A percentile compares a stretch with the other conserved stretches of the same genome.
Conservation (phyloP, 2,797 vertebrate species). For the Euphonia xanthogaster region DNA sequence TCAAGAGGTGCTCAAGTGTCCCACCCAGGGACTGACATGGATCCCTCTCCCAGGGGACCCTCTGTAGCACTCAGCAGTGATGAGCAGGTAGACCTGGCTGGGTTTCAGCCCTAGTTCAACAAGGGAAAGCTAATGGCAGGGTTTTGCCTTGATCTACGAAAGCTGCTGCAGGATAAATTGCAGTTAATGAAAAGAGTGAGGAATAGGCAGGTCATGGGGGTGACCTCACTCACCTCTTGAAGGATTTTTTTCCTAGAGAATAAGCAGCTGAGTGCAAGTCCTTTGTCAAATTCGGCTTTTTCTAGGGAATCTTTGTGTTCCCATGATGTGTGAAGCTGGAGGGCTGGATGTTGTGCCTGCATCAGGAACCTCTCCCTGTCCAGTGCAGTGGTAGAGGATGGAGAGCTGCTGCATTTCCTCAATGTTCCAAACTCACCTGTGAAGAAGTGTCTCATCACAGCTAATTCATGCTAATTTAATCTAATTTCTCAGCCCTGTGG, state of each 20-base stretch:
- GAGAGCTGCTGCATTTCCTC: not conserved
- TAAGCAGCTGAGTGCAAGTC: not conserved
- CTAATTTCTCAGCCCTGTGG: not conserved
- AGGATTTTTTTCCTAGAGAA: not conserved
- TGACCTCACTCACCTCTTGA: not conserved
- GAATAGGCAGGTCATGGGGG: not conserved
- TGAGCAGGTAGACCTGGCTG: not conserved
- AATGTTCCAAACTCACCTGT: not conserved
- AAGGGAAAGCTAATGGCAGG: not conserved
- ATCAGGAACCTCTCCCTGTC: not conserved
- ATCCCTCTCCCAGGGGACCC: not conserved
- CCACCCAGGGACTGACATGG: not conserved
- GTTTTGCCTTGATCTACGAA: not conserved
- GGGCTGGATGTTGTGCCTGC: not conserved
- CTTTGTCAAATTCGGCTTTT: not conserved
- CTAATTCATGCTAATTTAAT: not conserved
- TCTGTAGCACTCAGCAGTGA: not conserved
- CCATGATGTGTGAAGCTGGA: not conserved
- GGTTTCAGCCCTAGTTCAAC: not conserved
- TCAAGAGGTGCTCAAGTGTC: fast-evolving
- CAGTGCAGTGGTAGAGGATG: not conserved
- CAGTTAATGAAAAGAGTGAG: not conserved
- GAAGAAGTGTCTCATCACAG: not conserved
- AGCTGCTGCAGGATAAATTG: not conserved
- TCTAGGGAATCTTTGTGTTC: not conserved